Evolutionary conservation across 2,888 invertebrate genomes (phyloP).

Genomic region (Carcina quercana): DNA sequence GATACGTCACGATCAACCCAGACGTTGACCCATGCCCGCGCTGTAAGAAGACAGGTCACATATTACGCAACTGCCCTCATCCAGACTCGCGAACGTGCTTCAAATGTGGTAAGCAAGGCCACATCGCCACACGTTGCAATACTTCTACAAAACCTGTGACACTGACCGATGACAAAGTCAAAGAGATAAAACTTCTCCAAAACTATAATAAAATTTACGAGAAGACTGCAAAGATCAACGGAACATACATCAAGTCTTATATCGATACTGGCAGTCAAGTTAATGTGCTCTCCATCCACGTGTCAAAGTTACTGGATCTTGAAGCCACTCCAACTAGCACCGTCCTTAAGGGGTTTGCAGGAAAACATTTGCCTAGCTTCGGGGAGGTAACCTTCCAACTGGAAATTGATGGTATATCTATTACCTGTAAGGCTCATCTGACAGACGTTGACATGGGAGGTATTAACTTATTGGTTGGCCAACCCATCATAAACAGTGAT

Average conservation of each 20-base stretch:
- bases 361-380: constrained; percentile 4
- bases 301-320: not conserved
- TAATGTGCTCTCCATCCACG: constrained; percentile 7
- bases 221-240: constrained; percentile 11
- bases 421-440: constrained; percentile 11
- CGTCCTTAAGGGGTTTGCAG: constrained; percentile 15
- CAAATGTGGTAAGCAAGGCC: constrained; percentile 16
- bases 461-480: constrained; percentile 17
- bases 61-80: constrained; percentile 11
- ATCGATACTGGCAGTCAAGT: constrained; percentile 16
- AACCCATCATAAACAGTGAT: constrained; percentile 19
- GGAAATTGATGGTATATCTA: constrained; percentile 12
- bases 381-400: constrained; percentile 18
- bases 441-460: constrained; percentile 14
- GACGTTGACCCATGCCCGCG: constrained; percentile 14
- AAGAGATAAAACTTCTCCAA: constrained; percentile 16
- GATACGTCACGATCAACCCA: not conserved
- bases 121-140: constrained; percentile 14
- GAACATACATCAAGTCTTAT: constrained; percentile 11
- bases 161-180: not conserved
- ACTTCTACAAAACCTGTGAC: not conserved
- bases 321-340: constrained; percentile 5
- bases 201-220: constrained; percentile 15
- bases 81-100: constrained; percentile 16
- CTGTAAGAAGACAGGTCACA: constrained; percentile 16